Conservation (phyloP, 2,797 vertebrate genomes). For the Lates japonicus region DNA sequence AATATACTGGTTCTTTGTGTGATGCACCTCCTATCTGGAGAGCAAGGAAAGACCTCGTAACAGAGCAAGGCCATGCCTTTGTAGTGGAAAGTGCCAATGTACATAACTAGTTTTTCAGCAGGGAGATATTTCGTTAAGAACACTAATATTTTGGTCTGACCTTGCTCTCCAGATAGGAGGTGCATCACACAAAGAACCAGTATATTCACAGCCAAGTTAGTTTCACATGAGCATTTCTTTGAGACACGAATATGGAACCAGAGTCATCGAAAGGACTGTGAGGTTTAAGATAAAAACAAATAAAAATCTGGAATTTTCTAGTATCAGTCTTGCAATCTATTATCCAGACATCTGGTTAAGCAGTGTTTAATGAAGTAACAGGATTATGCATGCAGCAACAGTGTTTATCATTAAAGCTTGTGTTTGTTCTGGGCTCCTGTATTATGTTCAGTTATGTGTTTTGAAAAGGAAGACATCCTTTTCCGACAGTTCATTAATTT, state of each 20-base stretch:
- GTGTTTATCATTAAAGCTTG: slow-evolving; percentile 55
- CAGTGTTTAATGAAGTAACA: slow-evolving; percentile 70
- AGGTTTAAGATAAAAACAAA: slow-evolving; percentile 64
- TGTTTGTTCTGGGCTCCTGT: slow-evolving; percentile 50
- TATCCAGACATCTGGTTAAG: slow-evolving; percentile 61
- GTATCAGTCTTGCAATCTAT: slow-evolving; percentile 63
- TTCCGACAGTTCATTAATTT: slow-evolving; percentile 60
- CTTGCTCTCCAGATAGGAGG: slow-evolving; percentile 54
- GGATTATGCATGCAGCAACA: slow-evolving; percentile 48
- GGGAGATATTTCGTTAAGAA: slow-evolving; percentile 66
- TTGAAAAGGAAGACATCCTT: slow-evolving; percentile 54
- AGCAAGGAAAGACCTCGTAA: slow-evolving; percentile 44
- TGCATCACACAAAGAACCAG: slow-evolving; percentile 62
- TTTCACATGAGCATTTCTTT: slow-evolving; percentile 30
- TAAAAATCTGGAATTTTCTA: slow-evolving; percentile 45
- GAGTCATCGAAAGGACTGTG: slow-evolving; percentile 35
- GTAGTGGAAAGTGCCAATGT: slow-evolving; percentile 68
- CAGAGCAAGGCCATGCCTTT: slow-evolving; percentile 51
- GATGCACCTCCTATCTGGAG: slow-evolving; percentile 58
- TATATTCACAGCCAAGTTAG: slow-evolving; percentile 47
- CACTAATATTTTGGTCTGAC: slow-evolving; percentile 67
- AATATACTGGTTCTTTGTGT: slow-evolving; percentile 62
- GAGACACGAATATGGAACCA: slow-evolving; percentile 36
- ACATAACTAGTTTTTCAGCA: slow-evolving; percentile 70
- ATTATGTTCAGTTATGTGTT: slow-evolving; percentile 56